Base-by-base conservation (phyloP, 2,113 vertebrate species). In the Psittacus erithacus region DNA sequence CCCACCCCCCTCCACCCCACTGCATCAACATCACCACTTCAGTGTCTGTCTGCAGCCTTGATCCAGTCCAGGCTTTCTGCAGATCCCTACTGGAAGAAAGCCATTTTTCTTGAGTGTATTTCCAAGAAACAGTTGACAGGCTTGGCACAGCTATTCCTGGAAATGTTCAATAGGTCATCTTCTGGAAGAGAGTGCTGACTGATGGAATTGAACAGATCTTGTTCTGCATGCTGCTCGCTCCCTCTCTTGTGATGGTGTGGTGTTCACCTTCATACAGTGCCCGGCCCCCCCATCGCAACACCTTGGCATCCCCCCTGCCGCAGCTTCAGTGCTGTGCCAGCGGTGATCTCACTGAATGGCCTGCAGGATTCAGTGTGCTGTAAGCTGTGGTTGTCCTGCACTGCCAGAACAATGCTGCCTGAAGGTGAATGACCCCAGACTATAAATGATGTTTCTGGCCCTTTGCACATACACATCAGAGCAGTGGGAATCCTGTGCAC, bases 151-250 rank as follows among this genome's bases (percentile, higher is more conserved):
- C 97, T 98, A 95, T 98, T 98, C 98, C 98, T 98, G 98, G 98
- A 98, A 98, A 98, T 98, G 98, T 98, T 98, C 98, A 98, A 98
- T 98, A 98, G 98, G 98, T 98, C 98, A 98, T 98, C 98, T 97
- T 98, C 98, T 98, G 97, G 97, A 98, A 98, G 97, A 97, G 96
- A 93, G 93, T 68, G 81, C 96, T 93, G 96, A 98, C 89, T 96
- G 98, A 97, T 90, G 97, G 96, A 96, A 97, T 96, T 89, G 96
- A 97, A 94, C 96, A 97, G 97, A 96, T 94, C 85, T 89, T 92
- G 92, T 92, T 97, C 86, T 95, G 94, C 25, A 7, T n/a, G 10
- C 83, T 0, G 24, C 83, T 93, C 6, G 2, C 92, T 94, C 75
- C 62, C 65, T 88, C 28, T 76, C 85, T 82, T 2, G 1, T 2